Base-by-base conservation (phyloP, 2,797 vertebrate species). In the Alfaro cultratus region DNA sequence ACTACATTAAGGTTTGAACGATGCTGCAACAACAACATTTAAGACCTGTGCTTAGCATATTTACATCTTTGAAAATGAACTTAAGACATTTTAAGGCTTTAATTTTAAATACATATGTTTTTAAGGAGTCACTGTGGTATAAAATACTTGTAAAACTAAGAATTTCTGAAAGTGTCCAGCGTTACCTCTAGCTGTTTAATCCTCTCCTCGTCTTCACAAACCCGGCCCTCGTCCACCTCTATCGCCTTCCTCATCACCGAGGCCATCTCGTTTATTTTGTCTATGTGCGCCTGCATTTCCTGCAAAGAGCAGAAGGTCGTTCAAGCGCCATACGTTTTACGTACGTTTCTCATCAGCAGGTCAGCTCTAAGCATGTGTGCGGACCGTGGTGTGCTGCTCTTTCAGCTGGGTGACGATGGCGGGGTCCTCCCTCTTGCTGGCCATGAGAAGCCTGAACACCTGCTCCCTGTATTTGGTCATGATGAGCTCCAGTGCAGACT, bases 391-490 rank as follows among this genome's bases (percentile, higher is more conserved):
- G 94, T 99, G 99, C 85, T 98, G 98, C 80, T 99, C 98, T 89
- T 98, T 98, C 73, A 99, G 93, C 94, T 97, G 98, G 39, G 94
- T 96, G 84, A 99, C 96, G 62, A 99, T 97, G 75, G 97, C 78
- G 0, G 97, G 98, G 77, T 99, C 97, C 4, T 99, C 99, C 88
- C 96, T 97, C 92, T 99, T 99, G 93, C 98, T 98, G 0, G 98
- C 96, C 97, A 98, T 98, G 15, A 99, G 96, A 72, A 99, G 89
- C 84, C 98, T 94, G 80, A 99, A 99, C 91, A 99, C 97, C 90
- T 99, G 99, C 84, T 99, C 99, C 83, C 98, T 96, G 91, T 99
- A 99, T 90, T 99, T 99, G 94, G 96, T 99, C 99, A 99, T 99
- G 83, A 99, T 99, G 79, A 99, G 97, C 81, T 99, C 98, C 93